Percentiles rank a stretch among this genome's conserved stretches.
Evolutionary conservation across 2,888 invertebrate genomes (phyloP).

Genomic region (Andricus quercusramuli): DNA sequence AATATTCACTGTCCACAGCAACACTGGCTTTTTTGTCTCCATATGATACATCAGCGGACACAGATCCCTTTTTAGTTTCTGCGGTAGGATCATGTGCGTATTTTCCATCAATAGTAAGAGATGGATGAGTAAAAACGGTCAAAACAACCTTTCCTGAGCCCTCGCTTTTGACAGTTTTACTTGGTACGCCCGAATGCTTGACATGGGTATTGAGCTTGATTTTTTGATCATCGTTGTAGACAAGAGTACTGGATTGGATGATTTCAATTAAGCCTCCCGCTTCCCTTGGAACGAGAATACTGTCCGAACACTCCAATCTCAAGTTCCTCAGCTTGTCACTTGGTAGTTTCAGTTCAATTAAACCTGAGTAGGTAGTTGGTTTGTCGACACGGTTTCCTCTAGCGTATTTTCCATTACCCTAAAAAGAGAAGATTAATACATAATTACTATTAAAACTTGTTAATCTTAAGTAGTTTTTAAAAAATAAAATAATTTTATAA

Average conservation of each 20-base stretch:
- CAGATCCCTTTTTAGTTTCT: conserved; percentile 62
- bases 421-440: conserved; percentile 40
- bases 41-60: conserved; percentile 60
- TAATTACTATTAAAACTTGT: neutral
- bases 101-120: conserved; percentile 77
- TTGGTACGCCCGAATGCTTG: conserved; percentile 59
- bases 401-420: conserved; percentile 61
- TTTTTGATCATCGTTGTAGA: conserved; percentile 80
- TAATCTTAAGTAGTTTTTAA: neutral
- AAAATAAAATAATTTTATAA: neutral
- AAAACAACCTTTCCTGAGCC: conserved; percentile 78
- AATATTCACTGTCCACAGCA: conserved; percentile 56
- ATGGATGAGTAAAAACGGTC: conserved; percentile 79
- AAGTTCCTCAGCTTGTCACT: conserved; percentile 82
- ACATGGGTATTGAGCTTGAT: conserved; percentile 77
- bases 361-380: conserved; percentile 79
- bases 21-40: conserved; percentile 65
- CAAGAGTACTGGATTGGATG: conserved; percentile 76
- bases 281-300: conserved; percentile 68
- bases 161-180: conserved; percentile 58
- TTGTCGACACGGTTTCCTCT: conserved; percentile 70
- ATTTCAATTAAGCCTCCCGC: conserved; percentile 67
- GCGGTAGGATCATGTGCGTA: conserved; percentile 79
- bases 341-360: conserved; percentile 80
- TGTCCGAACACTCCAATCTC: conserved; percentile 78